Evolutionary conservation across 2,888 invertebrate genomes (phyloP), one percentile per base, ranked within the genome.

Genomic region (Vanessa cardui): DNA sequence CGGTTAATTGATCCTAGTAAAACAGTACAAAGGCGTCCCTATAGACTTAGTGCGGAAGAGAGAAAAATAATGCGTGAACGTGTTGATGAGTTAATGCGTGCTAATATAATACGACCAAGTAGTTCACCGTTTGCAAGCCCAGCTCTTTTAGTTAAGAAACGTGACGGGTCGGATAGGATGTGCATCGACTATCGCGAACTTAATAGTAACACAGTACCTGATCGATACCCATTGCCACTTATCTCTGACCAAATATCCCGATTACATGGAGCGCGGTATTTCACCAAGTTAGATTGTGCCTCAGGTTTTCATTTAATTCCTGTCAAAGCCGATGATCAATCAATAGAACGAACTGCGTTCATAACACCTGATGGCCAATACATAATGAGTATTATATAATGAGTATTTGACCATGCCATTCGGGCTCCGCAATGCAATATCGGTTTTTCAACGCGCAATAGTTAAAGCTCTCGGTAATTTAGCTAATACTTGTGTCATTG

Each of bases 141-240:
- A 0, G 50, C 65, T 6, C 47, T 73, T 1, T 20, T 73, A 7
- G 71, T 72, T 1, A 68, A 69, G 18, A 73, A 74, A 33, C 18
- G 21, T 2, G 59, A 59, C 18, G 59, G 64, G n/a, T 21, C 52
- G 1, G 66, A 62, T n/a, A 33, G 75, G 6, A 54, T 72, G 49
- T 73, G 72, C 45, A 60, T 72, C 0, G 75, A 75, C 15, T 74
- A 68, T 31, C 47, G 73, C 31, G 72, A 72, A n/a, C 58, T 74
- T 1, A 73, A 73, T 39, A 49, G 31, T 18, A 72, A 71, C 46
- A 74, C 71, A 1, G 47, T 69, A 1, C 61, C 64, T 1, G 72
- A 71, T 45, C 21, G 66, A 16, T 74, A 71, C 46, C 73, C 73
- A 2, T 46, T 70, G 5, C 72, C 68, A 9, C 44, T 67, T 6